These are phyloP conservation scores for Spea bombifrons DNA, from an alignment of 2,113 vertebrate species.

Conservation along the genomic window DNA sequence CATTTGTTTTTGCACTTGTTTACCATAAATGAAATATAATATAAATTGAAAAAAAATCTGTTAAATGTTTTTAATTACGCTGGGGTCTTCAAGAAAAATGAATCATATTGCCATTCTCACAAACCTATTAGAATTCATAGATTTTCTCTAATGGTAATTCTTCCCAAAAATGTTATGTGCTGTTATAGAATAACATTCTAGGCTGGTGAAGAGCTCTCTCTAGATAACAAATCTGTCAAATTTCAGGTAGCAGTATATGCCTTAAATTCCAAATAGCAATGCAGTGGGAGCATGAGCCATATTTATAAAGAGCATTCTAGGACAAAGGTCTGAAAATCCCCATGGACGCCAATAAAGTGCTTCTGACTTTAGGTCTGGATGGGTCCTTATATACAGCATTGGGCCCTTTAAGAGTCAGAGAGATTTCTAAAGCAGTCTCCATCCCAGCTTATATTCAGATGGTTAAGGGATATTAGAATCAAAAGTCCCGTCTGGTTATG, in stretches of 20 bases:
- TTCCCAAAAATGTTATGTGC: neutral
- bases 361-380: too few relatives aligned
- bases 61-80: neutral
- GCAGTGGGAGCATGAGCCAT: too few relatives aligned
- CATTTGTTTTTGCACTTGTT: neutral
- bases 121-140: neutral
- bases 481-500: too few relatives aligned
- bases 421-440: too few relatives aligned
- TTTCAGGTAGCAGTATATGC: neutral
- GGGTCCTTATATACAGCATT: too few relatives aligned
- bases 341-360: too few relatives aligned
- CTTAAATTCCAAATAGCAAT: neutral
- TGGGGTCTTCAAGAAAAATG: neutral
- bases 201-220: neutral
- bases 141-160: neutral
- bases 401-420: too few relatives aligned
- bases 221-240: constrained; percentile 15
- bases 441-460: too few relatives aligned
- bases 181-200: neutral
- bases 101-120: neutral
- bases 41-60: neutral
- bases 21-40: neutral
- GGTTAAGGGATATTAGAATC: too few relatives aligned
- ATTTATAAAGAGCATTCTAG: too few relatives aligned
- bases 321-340: too few relatives aligned